Percentiles rank a stretch among this genome's conserved stretches.
phyloP scores from a whole-genome alignment of 2,797 vertebrate species.

The Alosa sapidissima region DNA sequence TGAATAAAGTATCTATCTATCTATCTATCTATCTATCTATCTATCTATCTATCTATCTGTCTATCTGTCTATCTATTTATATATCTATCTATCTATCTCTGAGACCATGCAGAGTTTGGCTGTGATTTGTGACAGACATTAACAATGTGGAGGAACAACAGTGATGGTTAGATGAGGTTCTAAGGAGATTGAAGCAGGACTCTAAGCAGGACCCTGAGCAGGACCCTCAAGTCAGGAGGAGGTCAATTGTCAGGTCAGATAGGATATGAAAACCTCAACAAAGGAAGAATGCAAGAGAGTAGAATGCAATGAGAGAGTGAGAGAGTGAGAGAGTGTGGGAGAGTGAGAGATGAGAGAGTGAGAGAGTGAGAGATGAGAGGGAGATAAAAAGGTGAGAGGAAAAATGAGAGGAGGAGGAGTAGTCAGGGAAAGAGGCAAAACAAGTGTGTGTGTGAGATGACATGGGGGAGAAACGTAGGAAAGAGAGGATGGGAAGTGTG shows the following conservation, averaged over 20 bases:
- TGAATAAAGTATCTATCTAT: too few species aligned
- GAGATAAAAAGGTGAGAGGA: not conserved
- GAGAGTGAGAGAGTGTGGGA: not conserved
- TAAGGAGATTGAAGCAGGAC: not conserved
- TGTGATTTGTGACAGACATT: not conserved
- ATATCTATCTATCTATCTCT: too few species aligned
- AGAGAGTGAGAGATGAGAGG: not conserved
- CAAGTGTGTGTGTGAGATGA: constrained; percentile 12
- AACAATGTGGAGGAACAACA: not conserved
- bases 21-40: too few species aligned
- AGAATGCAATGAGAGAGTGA: not conserved
- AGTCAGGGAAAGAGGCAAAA: constrained; percentile 39
- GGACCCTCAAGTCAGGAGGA: not conserved
- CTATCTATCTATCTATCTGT: too few species aligned
- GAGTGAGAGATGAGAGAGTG: not conserved
- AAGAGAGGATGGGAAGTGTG: constrained; percentile 32
- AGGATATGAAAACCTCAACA: not conserved
- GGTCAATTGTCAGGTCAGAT: not conserved
- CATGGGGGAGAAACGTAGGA: not conserved
- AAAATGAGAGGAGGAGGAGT: not conserved
- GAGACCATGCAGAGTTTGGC: not conserved
- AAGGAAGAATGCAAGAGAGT: not conserved
- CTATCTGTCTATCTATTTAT: too few species aligned
- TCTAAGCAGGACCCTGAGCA: too few species aligned
- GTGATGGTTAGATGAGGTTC: not conserved